Percentiles rank a stretch among this genome's conserved stretches.
Conservation (phyloP, 2,113 vertebrate species). For the Cyanoramphus novaezelandiae region DNA sequence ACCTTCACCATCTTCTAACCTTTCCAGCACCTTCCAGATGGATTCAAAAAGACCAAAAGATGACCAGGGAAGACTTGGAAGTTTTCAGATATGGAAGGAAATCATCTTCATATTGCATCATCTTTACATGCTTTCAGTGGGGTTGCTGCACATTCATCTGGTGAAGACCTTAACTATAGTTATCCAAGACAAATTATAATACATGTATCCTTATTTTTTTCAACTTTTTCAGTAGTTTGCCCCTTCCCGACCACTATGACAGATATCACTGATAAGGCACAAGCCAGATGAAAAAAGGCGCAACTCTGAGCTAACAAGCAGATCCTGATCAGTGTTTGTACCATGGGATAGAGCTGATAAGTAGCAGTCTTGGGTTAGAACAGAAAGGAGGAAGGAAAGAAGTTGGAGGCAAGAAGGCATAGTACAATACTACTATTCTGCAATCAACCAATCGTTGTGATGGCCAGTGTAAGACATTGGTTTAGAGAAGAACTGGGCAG, state of each 20-base stretch:
- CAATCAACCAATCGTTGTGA: background rate
- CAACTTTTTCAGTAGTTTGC: background rate
- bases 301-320: background rate
- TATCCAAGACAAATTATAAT: background rate
- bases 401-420: background rate
- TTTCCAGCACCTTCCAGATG: background rate
- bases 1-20: background rate
- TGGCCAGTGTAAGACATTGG: background rate
- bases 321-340: background rate
- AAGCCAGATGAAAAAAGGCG: background rate
- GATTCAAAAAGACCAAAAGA: background rate
- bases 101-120: background rate
- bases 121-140: background rate
- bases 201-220: background rate
- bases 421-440: background rate
- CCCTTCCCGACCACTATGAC: background rate
- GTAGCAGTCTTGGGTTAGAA: background rate
- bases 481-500: background rate
- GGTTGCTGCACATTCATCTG: background rate
- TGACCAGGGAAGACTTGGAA: background rate
- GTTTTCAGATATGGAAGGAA: background rate
- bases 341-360: background rate
- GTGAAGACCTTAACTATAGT: background rate
- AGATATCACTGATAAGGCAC: background rate
- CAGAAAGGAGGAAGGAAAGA: background rate